Percentiles rank a stretch among this genome's conserved stretches.
Conservation (phyloP, 64 coral and sea anemone species). For the Cladopsammia gracilis region DNA sequence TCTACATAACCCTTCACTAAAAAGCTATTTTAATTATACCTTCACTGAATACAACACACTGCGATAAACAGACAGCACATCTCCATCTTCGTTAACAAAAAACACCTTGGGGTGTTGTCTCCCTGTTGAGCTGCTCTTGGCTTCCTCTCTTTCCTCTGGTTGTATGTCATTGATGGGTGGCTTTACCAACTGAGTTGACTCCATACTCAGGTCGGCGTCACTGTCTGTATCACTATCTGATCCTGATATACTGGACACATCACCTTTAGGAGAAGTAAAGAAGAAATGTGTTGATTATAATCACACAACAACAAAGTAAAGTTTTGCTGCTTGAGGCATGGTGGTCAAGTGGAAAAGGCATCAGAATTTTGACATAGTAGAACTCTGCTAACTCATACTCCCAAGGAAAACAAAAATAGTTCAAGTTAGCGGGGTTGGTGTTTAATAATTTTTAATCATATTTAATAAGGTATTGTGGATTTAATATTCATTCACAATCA, state of each 20-base stretch:
- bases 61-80: constrained; percentile 80
- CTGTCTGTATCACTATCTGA: constrained; percentile 73
- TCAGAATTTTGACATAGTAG: too few species aligned
- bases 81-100: constrained; percentile 75
- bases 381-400: too few species aligned
- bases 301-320: too few species aligned
- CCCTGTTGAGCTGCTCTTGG: not conserved
- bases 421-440: too few species aligned
- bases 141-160: not conserved
- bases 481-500: too few species aligned
- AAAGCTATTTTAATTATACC: constrained; percentile 19
- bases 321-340: too few species aligned
- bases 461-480: too few species aligned
- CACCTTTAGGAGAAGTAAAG: constrained; percentile 21
- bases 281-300: not conserved
- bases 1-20: not conserved
- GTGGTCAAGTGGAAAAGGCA: too few species aligned
- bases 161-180: not conserved
- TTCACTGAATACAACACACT: constrained; percentile 79
- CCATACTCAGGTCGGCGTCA: constrained; percentile 34
- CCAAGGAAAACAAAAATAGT: too few species aligned
- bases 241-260: constrained; percentile 88
- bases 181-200: not conserved
- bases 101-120: constrained; percentile 84
- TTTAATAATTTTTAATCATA: too few species aligned